These are phyloP conservation scores for Mallotus villosus DNA, from an alignment of 2,797 vertebrate species.

Conservation along the genomic window DNA sequence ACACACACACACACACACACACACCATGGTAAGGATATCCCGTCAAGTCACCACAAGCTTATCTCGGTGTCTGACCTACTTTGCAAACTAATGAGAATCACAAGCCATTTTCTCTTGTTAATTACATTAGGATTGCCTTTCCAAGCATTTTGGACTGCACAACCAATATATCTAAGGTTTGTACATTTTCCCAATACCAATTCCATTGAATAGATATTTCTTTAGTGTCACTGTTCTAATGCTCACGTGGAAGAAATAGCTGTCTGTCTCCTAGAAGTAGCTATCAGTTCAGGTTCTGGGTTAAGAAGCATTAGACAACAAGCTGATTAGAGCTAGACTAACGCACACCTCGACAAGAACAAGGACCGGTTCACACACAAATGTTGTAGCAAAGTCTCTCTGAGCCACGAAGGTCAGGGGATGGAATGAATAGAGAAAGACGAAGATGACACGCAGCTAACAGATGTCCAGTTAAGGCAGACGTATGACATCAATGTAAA, in stretches of 20 bases:
- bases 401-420: no score
- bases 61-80: conserved; percentile 25
- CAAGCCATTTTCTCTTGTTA: conserved; percentile 15
- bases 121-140: conserved; percentile 21
- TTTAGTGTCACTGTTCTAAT: background rate
- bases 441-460: no score
- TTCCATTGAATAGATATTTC: background rate
- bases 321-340: no score
- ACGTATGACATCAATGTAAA: no score
- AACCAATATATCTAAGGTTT: background rate
- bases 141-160: background rate
- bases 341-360: no score
- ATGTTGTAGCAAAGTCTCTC: no score
- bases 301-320: no score
- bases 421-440: no score
- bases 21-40: conserved; percentile 1
- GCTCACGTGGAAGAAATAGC: background rate
- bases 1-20: background rate
- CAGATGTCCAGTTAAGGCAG: no score
- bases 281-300: no score
- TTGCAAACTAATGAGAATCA: conserved; percentile 26
- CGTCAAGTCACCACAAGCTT: conserved; percentile 51
- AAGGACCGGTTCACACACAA: no score
- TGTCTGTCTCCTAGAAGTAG: background rate
- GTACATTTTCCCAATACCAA: background rate